These are phyloP conservation scores for Spodoptera frugiperda DNA, from an alignment of 1,140 invertebrate species.

Conservation along the genomic window DNA sequence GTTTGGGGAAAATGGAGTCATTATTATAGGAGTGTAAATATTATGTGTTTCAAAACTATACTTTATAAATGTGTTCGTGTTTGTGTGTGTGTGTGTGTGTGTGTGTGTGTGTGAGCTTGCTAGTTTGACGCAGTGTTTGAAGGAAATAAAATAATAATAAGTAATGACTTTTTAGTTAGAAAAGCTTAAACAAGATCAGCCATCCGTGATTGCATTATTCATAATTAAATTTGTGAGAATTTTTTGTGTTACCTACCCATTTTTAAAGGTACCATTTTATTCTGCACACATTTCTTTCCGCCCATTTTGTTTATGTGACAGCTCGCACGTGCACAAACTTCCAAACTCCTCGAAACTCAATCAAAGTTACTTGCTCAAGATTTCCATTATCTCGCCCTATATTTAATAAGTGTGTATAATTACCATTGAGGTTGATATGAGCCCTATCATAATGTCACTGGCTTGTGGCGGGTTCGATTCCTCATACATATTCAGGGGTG, in stretches of 20 bases:
- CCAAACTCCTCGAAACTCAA: slow-evolving; percentile 17
- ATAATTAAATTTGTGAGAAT: too few species aligned
- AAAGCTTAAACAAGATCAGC: too few species aligned
- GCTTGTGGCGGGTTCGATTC: slow-evolving; percentile 64
- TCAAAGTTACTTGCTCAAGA: slow-evolving; percentile 44
- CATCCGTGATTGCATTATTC: too few species aligned
- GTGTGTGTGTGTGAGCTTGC: background rate
- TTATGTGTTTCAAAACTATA: too few species aligned
- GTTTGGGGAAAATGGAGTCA: background rate
- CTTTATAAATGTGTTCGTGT: too few species aligned
- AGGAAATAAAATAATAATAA: background rate
- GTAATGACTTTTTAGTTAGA: background rate
- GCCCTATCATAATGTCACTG: slow-evolving; percentile 57
- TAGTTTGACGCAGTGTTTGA: background rate
- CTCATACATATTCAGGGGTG: slow-evolving; percentile 75
- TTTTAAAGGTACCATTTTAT: too few species aligned
- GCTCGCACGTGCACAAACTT: background rate
- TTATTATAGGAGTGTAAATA: too few species aligned
- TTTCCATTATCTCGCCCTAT: slow-evolving; percentile 46
- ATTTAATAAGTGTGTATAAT: slow-evolving; percentile 47
- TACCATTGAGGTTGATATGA: slow-evolving; percentile 53
- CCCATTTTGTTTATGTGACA: background rate
- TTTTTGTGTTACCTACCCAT: too few species aligned
- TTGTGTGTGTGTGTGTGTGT: too few species aligned
- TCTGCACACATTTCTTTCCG: background rate